Evolutionary conservation across 2,797 vertebrate genomes (phyloP).

Genomic region (Neosalanx taihuensis): DNA sequence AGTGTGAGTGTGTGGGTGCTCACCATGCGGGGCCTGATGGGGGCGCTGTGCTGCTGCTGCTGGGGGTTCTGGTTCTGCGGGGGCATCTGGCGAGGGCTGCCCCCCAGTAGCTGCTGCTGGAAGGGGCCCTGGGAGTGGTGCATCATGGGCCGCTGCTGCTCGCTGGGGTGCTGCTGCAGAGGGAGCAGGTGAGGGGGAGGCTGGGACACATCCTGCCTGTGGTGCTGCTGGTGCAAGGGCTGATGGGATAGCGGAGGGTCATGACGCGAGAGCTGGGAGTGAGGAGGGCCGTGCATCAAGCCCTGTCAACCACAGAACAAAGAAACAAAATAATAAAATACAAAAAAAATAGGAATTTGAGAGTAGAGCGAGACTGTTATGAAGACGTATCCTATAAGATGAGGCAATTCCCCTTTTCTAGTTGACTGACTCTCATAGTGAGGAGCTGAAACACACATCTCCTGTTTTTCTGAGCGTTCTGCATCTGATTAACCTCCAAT

Average conservation of each 20-base stretch:
- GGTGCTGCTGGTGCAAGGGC: conserved; percentile 73
- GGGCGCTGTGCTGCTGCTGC: conserved; percentile 78
- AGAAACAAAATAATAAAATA: conserved; percentile 16
- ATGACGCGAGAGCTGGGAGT: conserved; percentile 79
- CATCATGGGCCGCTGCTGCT: conserved; percentile 82
- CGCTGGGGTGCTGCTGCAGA: conserved; percentile 62
- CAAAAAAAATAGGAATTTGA: background rate
- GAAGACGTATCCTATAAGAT: background rate
- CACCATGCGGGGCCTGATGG: conserved; percentile 85
- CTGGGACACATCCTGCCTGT: conserved; percentile 68
- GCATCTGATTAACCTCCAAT: conserved; percentile 33
- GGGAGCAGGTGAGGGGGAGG: conserved; percentile 58
- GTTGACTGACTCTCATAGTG: background rate
- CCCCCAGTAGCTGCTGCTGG: conserved; percentile 51
- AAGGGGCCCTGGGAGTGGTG: conserved; percentile 86
- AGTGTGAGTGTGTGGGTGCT: conserved; percentile 34
- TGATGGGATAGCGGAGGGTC: conserved; percentile 76
- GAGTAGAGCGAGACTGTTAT: background rate
- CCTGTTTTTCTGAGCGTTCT: conserved; percentile 1
- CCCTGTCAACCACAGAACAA: conserved; percentile 60
- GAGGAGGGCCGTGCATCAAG: conserved; percentile 80
- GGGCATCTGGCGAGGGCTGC: conserved; percentile 76
- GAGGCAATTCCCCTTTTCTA: background rate
- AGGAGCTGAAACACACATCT: background rate
- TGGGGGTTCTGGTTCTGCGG: conserved; percentile 83